phyloP scores from a whole-genome alignment of 2,888 invertebrate genomes.

The Sipunculus nudus region DNA sequence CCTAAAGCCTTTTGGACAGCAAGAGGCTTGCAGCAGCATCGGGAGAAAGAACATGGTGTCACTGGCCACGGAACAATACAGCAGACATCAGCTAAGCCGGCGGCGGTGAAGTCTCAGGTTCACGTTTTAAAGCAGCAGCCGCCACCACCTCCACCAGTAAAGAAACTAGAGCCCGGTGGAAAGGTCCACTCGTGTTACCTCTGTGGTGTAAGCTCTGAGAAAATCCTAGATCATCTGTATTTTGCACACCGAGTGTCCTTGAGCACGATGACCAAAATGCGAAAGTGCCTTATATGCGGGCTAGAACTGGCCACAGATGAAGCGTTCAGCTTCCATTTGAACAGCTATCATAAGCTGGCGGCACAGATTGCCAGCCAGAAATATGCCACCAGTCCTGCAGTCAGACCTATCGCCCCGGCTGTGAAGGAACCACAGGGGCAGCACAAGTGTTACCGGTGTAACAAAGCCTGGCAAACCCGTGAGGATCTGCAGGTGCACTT shows the following conservation, averaged over 20 bases:
- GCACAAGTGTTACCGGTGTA: conserved; percentile 19
- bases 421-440: too few relatives aligned
- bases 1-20: too few relatives aligned
- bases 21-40: conserved; percentile 93
- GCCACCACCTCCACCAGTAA: too few relatives aligned
- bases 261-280: conserved; percentile 68
- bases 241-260: conserved; percentile 90
- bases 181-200: conserved; percentile 41
- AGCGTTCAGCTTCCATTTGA: too few relatives aligned
- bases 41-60: conserved; percentile 74
- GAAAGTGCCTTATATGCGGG: conserved; percentile 55
- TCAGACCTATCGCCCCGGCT: conserved; percentile 22
- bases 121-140: too few relatives aligned
- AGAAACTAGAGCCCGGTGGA: too few relatives aligned
- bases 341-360: conserved; percentile 24
- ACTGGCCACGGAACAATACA: too few relatives aligned
- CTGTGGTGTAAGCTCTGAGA: conserved; percentile 68
- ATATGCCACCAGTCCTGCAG: conserved; percentile 47
- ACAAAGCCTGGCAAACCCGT: conserved; percentile 8
- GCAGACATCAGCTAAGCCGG: too few relatives aligned
- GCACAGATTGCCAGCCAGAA: conserved; percentile 50
- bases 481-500: conserved; percentile 19
- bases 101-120: too few relatives aligned
- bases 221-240: conserved; percentile 88
- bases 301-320: conserved; percentile 39